A percentile compares a stretch with the other conserved stretches of the same genome.
Evolutionary conservation across 2,888 invertebrate genomes (phyloP).

Genomic region (Cantharis rustica): DNA sequence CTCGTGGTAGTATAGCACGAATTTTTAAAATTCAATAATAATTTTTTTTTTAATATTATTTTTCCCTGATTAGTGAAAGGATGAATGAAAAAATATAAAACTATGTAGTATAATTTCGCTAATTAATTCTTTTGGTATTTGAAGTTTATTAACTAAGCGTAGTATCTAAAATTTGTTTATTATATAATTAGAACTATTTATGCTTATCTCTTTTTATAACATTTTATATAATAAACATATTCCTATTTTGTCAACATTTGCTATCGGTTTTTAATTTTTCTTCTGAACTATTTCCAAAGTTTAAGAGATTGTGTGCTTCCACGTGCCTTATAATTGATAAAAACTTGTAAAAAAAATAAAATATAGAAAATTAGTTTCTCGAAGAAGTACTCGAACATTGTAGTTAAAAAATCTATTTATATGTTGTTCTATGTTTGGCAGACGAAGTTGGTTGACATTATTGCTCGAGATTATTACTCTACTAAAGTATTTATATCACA

Average conservation of each 20-base stretch:
- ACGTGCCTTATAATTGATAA: background rate
- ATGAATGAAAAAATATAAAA: no score
- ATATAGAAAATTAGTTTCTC: background rate
- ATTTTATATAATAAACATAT: background rate
- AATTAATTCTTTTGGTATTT: background rate
- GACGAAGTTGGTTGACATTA: slow-evolving; percentile 1
- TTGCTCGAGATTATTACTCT: background rate
- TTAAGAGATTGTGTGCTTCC: slow-evolving; percentile 5
- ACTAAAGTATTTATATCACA: background rate
- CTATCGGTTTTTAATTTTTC: slow-evolving; percentile 16
- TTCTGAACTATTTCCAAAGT: slow-evolving; percentile 22
- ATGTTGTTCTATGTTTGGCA: background rate
- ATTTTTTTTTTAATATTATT: no score
- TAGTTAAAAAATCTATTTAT: background rate
- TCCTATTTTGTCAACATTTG: slow-evolving; percentile 11
- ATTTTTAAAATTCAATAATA: no score
- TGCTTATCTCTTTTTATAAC: background rate
- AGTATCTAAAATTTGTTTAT: background rate
- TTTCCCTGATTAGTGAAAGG: no score
- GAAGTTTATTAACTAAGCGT: background rate
- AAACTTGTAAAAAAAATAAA: background rate
- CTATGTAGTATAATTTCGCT: no score
- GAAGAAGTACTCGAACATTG: no score
- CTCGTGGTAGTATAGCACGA: no score
- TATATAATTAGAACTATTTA: background rate